Conservation (phyloP, 2,888 invertebrate genomes). For the Chelonus formosanus region DNA sequence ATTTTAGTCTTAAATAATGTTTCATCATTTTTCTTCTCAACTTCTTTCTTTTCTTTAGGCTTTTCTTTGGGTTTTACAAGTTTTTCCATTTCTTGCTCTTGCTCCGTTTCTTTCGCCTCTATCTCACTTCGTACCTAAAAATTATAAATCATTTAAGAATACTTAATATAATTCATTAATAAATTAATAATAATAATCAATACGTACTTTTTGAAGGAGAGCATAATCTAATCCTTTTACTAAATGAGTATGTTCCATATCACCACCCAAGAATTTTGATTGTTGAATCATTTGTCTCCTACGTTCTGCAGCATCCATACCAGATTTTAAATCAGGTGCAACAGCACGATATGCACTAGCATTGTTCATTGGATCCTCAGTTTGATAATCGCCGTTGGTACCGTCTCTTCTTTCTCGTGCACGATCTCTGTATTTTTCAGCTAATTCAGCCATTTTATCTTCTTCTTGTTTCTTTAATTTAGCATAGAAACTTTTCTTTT, state of each 20-base stretch:
- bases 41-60: constrained; percentile 66
- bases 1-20: constrained; percentile 84
- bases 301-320: constrained; percentile 93
- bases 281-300: constrained; percentile 95
- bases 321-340: constrained; percentile 94
- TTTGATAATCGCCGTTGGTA: constrained; percentile 80
- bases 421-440: constrained; percentile 91
- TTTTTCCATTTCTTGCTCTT: constrained; percentile 80
- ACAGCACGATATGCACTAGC: constrained; percentile 92
- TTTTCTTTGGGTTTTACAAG: constrained; percentile 65
- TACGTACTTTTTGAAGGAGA: constrained; percentile 82
- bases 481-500: constrained; percentile 95
- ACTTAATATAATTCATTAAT: no score
- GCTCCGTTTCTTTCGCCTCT: constrained; percentile 77
- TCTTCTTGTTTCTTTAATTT: constrained; percentile 94
- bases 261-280: constrained; percentile 99
- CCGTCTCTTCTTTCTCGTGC: constrained; percentile 92
- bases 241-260: constrained; percentile 99
- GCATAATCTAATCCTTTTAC: constrained; percentile 98
- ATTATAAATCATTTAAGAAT: constrained; percentile 38
- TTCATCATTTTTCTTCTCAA: constrained; percentile 75
- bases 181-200: constrained; percentile 4
- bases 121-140: constrained; percentile 83
- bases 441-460: constrained; percentile 91
- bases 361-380: constrained; percentile 84